Conservation (phyloP, 2,113 vertebrate species). For the Mystacornis crossleyi region DNA sequence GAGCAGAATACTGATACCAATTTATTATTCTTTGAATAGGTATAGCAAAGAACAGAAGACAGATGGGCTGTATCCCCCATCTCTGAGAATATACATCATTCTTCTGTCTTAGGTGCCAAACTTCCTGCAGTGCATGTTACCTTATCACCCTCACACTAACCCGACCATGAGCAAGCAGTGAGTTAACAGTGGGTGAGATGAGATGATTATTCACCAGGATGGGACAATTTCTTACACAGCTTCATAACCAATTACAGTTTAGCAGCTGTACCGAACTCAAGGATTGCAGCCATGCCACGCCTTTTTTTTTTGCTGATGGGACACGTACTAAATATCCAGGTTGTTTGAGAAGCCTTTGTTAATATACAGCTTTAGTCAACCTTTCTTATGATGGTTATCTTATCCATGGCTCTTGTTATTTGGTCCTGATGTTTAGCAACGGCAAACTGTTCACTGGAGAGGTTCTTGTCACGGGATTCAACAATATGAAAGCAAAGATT, state of each 20-base stretch:
- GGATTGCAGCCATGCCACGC: background rate
- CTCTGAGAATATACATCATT: background rate
- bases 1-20: background rate
- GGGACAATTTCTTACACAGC: background rate
- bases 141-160: background rate
- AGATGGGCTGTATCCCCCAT: background rate
- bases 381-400: background rate
- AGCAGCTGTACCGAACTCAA: background rate
- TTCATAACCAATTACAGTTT: background rate
- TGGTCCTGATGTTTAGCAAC: background rate
- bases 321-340: background rate
- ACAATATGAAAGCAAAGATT: background rate
- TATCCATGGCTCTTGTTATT: background rate
- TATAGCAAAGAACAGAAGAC: background rate
- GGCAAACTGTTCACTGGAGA: background rate
- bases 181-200: background rate
- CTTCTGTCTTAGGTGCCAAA: background rate
- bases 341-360: background rate
- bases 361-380: background rate
- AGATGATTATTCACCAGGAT: background rate
- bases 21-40: background rate
- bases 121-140: background rate
- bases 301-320: background rate
- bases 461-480: background rate
- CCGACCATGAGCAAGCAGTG: background rate